These are phyloP conservation scores for Hydrozoanthus tunicans DNA, from an alignment of 64 coral and sea anemone genomes.

Conservation along the genomic window DNA sequence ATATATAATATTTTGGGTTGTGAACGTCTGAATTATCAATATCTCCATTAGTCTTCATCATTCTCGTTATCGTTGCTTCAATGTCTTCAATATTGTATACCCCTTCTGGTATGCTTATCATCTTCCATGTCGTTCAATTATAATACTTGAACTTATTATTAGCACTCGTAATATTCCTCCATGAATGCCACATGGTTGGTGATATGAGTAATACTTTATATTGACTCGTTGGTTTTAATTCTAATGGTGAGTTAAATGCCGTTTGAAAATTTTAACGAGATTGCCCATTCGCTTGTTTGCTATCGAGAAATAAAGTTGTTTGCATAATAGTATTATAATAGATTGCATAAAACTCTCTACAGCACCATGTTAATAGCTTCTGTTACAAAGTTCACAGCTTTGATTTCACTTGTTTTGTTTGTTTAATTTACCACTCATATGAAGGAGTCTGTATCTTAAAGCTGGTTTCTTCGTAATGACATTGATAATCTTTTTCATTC, in stretches of 20 bases:
- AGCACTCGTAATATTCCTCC: background rate
- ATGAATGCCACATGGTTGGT: background rate
- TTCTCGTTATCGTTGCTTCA: background rate
- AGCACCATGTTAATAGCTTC: conserved; percentile 21
- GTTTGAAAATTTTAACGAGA: background rate
- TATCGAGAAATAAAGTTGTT: conserved; percentile 26
- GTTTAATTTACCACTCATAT: conserved; percentile 16
- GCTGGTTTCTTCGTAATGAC: background rate
- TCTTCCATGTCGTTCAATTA: background rate
- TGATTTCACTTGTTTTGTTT: background rate
- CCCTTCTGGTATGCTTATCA: background rate
- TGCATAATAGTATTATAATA: conserved; percentile 24
- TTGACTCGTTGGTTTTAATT: background rate
- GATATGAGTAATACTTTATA: background rate
- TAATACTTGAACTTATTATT: conserved; percentile 7
- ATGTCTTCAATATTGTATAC: background rate
- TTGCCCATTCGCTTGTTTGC: background rate
- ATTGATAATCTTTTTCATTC: background rate
- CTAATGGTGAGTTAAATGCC: background rate
- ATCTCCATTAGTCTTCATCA: background rate
- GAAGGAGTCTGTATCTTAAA: conserved; percentile 16
- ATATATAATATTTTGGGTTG: background rate
- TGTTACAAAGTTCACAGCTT: conserved; percentile 44
- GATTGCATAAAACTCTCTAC: background rate
- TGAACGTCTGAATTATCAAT: background rate